Evolutionary conservation across 2,888 invertebrate genomes (phyloP), one percentile per base, ranked within the genome.

Genomic region (Callimorpha dominula): DNA sequence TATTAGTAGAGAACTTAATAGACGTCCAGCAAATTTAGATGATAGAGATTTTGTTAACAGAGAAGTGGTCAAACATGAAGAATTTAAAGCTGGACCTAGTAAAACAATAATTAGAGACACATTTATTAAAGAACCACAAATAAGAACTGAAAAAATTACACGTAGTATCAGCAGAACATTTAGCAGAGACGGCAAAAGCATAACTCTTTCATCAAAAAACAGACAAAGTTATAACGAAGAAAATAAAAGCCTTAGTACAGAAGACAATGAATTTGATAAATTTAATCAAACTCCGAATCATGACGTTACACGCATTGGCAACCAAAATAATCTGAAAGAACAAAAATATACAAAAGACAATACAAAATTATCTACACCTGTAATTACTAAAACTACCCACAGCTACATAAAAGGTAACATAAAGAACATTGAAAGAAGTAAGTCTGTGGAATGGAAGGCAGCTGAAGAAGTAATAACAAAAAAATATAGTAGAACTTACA

Each of bases 401-500:
- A 84, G 75, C 63, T 78, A 71, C 17, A 71, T 68, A 31, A 81
- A 81, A 73, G 83, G 80, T 46, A 72, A 40, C 31, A 67, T 81
- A 67, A 70, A 80, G 6, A 75, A 75, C 64, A 73, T 81, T 0
- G 80, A 79, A 79, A 74, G 75, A 46, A 80, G 73, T 63, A 79
- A 68, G 20, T 77, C 74, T 12, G 72, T 81, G 64, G 79, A 79
- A 64, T 78, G 80, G 78, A 78, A 76, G 57, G 57, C 75, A 14
- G 77, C 75, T 54, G 71, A 75, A 31, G 77, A 76, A 65, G 6
- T 77, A 1, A 77, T 43, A 75, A 67, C 46, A 43, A 78, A 73
- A 40, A 63, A 49, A 46, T 76, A 60, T 7, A 62, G 54, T 0
- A 67, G 82, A 52, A 80, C 75, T 40, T 17, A 73, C 0, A 84